Evolutionary conservation across 2,797 vertebrate genomes (phyloP).

Genomic region (Platalea minor): DNA sequence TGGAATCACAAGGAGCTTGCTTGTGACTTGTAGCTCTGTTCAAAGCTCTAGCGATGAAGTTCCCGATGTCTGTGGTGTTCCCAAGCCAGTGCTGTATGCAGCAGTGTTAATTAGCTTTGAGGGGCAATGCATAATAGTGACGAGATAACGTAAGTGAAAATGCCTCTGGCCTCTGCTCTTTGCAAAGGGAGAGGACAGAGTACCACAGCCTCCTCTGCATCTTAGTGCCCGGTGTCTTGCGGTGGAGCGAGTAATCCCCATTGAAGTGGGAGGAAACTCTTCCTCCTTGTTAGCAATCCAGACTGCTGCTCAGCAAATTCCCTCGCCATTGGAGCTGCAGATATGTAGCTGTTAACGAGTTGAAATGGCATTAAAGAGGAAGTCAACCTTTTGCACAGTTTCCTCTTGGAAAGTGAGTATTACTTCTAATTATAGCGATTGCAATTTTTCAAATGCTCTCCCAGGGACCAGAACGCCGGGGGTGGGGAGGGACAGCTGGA

Average conservation of each 20-base stretch:
- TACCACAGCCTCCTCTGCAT: neutral
- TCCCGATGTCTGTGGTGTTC: neutral
- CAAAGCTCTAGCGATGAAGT: neutral
- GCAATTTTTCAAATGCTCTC: constrained; percentile 17
- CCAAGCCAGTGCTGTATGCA: neutral
- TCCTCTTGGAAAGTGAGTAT: constrained; percentile 55
- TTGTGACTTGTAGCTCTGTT: neutral
- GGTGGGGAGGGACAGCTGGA: neutral
- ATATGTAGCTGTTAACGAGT: neutral
- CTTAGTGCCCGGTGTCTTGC: neutral
- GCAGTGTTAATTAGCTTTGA: neutral
- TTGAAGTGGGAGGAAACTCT: neutral
- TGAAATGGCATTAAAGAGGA: constrained; percentile 40
- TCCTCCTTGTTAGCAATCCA: neutral
- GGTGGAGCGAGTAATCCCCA: neutral
- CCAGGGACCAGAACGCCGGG: neutral
- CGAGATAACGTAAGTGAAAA: neutral
- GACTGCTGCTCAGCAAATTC: neutral
- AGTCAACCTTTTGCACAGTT: constrained; percentile 64
- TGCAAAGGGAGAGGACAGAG: neutral
- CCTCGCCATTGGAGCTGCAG: neutral
- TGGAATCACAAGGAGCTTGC: constrained; percentile 58
- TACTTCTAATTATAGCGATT: constrained; percentile 56
- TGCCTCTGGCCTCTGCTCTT: neutral
- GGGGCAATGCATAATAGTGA: neutral